phyloP scores from a whole-genome alignment of 2,113 vertebrate species.

The Aldabrachelys gigantea region DNA sequence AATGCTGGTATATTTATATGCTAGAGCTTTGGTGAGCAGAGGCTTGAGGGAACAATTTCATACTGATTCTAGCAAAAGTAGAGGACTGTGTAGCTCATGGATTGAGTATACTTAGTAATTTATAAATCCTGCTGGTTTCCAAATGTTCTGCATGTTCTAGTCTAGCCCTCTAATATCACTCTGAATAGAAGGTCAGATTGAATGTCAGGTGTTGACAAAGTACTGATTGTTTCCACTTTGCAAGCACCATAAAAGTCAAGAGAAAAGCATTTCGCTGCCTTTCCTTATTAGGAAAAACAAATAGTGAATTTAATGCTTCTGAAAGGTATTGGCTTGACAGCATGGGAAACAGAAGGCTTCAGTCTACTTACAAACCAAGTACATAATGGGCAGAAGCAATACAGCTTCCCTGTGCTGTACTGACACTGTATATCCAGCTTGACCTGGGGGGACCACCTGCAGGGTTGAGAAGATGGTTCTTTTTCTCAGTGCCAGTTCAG shows the following conservation, averaged over 20 bases:
- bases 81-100: background rate
- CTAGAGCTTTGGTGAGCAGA: background rate
- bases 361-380: background rate
- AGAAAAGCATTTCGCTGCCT: conserved; percentile 72
- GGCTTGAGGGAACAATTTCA: background rate
- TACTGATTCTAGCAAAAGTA: background rate
- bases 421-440: background rate
- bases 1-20: background rate
- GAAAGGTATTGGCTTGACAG: conserved; percentile 49
- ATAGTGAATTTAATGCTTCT: conserved; percentile 49
- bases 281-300: conserved; percentile 72
- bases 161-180: conserved; percentile 70
- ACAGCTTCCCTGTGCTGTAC: background rate
- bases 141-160: conserved; percentile 66
- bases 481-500: background rate
- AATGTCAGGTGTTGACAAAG: conserved; percentile 77
- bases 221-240: conserved; percentile 75
- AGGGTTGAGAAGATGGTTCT: background rate
- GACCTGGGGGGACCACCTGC: background rate
- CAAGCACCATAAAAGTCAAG: conserved; percentile 74
- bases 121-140: conserved; percentile 71
- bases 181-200: conserved; percentile 71
- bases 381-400: background rate
- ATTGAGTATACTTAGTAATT: conserved; percentile 28
- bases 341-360: background rate